Conservation (phyloP, 2,888 invertebrate genomes). For the Ferdinandea cuprea region DNA sequence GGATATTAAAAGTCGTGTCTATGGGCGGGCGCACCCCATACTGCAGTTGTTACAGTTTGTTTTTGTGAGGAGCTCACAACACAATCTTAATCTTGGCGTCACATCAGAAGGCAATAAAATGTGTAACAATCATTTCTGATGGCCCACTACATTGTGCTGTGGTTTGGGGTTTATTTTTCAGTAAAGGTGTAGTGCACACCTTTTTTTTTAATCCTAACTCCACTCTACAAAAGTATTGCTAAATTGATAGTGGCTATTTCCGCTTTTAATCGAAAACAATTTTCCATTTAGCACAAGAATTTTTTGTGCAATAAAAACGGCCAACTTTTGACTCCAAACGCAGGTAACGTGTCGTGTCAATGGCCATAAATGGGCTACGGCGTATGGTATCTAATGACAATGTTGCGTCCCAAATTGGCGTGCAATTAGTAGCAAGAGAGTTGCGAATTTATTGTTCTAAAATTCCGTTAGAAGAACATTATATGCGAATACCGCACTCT, state of each 20-base stretch:
- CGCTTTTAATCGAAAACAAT: constrained; percentile 58
- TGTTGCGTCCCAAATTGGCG: constrained; percentile 21
- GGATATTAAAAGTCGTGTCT: constrained; percentile 71
- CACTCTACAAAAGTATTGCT: constrained; percentile 29
- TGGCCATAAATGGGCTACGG: not conserved
- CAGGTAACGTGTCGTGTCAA: constrained; percentile 12
- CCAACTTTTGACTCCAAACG: not conserved
- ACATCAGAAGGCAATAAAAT: constrained; percentile 69
- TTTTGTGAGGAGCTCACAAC: not conserved
- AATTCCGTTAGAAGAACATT: constrained; percentile 9
- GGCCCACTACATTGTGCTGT: not conserved
- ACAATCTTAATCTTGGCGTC: constrained; percentile 60
- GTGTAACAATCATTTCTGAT: constrained; percentile 44
- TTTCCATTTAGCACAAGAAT: not conserved
- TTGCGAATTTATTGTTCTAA: not conserved
- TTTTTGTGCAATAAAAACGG: not conserved
- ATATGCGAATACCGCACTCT: constrained; percentile 23
- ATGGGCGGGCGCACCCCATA: no score
- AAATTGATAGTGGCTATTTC: constrained; percentile 45
- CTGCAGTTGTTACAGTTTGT: constrained; percentile 29
- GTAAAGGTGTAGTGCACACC: constrained; percentile 48
- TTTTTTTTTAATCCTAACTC: constrained; percentile 30
- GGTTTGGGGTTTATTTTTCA: not conserved
- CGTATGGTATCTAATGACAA: not conserved
- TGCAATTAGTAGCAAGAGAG: constrained; percentile 44